These are phyloP conservation scores for Hemibagrus wyckioides DNA, from an alignment of 2,113 vertebrate genomes.

Conservation along the genomic window DNA sequence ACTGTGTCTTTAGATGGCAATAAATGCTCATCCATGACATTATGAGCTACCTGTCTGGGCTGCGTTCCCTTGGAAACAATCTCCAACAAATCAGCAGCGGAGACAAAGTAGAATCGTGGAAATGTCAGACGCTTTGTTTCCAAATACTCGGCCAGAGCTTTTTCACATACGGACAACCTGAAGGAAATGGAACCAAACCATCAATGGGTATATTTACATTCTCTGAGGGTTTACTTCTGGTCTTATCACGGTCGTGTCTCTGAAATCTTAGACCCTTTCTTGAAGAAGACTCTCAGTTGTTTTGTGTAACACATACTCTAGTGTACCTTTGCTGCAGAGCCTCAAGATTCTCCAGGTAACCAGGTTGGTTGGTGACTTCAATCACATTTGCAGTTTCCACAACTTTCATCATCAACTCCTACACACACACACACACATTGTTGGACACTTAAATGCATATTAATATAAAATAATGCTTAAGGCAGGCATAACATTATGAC, in stretches of 20 bases:
- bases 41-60: slow-evolving; percentile 68
- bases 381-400: slow-evolving; percentile 72
- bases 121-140: slow-evolving; percentile 74
- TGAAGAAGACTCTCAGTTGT: neutral
- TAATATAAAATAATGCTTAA: too few relatives aligned
- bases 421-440: slow-evolving; percentile 16
- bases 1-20: too few relatives aligned
- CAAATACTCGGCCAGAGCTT: slow-evolving; percentile 73
- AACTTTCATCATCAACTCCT: slow-evolving; percentile 70
- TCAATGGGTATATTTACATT: neutral
- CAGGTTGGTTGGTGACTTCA: slow-evolving; percentile 71
- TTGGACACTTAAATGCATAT: too few relatives aligned
- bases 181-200: neutral
- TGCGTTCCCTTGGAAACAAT: slow-evolving; percentile 76
- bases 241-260: neutral
- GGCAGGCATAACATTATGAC: too few relatives aligned
- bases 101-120: slow-evolving; percentile 75
- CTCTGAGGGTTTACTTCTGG: neutral
- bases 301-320: neutral
- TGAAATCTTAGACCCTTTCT: neutral
- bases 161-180: slow-evolving; percentile 73
- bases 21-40: neutral
- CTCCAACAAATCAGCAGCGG: slow-evolving; percentile 73
- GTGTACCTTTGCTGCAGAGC: slow-evolving; percentile 69
- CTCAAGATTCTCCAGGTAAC: slow-evolving; percentile 74